These are phyloP conservation scores for Oryzias curvinotus DNA, from an alignment of 2,113 vertebrate species.

Conservation along the genomic window DNA sequence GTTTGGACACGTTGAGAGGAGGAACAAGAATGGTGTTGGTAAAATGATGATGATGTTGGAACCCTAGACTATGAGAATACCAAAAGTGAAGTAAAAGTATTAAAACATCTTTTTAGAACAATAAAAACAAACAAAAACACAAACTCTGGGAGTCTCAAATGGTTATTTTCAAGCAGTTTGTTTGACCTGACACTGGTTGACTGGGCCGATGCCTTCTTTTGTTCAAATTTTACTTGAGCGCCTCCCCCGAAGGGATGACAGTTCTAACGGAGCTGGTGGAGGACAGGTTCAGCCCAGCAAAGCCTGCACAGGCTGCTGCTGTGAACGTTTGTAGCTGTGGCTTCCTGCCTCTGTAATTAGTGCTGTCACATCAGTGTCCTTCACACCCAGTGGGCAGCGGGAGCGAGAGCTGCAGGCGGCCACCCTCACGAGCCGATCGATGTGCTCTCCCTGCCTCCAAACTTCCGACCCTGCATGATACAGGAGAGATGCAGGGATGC, in stretches of 20 bases:
- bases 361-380: constrained; percentile 77
- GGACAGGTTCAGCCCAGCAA: constrained; percentile 2
- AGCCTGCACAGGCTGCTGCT: constrained; percentile 24
- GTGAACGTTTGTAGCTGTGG: constrained; percentile 39
- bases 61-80: no score
- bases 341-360: constrained; percentile 74
- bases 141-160: no score
- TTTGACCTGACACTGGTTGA: no score
- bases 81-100: no score
- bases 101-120: no score
- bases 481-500: constrained; percentile 15
- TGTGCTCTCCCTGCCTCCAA: constrained; percentile 44
- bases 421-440: constrained; percentile 48
- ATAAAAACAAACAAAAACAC: no score
- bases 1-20: no score
- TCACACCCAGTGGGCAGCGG: constrained; percentile 73
- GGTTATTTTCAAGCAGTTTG: no score
- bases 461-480: constrained; percentile 10
- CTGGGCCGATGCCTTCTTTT: no score
- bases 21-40: no score
- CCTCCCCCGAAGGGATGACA: constrained; percentile 9
- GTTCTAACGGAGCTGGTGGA: constrained; percentile 33
- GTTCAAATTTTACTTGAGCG: neutral
- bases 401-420: constrained; percentile 45
- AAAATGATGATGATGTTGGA: no score